Percentiles rank a stretch among this genome's conserved stretches.
These are phyloP conservation scores for Dendrocincla tyrannina DNA, from an alignment of 2,797 vertebrate species.

Conservation along the genomic window DNA sequence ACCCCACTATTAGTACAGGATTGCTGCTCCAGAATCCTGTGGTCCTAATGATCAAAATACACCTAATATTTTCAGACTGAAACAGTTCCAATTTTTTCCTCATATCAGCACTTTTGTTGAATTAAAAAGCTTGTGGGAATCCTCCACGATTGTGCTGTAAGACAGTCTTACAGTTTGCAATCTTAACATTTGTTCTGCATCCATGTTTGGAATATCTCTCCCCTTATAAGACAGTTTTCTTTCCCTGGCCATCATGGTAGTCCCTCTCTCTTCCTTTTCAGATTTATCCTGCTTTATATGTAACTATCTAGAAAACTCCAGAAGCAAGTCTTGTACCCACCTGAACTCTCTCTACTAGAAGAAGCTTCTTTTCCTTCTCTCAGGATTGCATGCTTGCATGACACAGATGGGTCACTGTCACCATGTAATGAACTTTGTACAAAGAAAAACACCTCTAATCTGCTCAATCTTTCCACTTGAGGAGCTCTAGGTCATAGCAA, in stretches of 20 bases:
- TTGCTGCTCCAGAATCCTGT: background rate
- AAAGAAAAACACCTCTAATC: background rate
- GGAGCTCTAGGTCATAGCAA: background rate
- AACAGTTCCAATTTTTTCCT: background rate
- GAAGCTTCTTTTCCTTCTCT: background rate
- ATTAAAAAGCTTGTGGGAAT: background rate
- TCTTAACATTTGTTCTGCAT: background rate
- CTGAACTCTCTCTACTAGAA: background rate
- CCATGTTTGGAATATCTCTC: background rate
- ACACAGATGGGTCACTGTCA: background rate
- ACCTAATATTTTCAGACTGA: background rate
- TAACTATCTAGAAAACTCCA: background rate
- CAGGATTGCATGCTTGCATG: background rate
- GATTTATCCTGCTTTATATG: background rate
- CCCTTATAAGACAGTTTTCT: background rate
- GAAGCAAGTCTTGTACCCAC: background rate
- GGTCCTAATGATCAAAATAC: background rate
- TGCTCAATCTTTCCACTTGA: background rate
- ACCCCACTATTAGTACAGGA: background rate
- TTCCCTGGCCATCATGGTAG: background rate
- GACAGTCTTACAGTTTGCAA: background rate
- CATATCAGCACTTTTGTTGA: background rate
- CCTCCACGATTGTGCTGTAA: background rate
- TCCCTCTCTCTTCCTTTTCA: background rate
- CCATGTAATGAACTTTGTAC: background rate